phyloP scores from a whole-genome alignment of 2,113 vertebrate genomes.

The Muscicapa adusta region DNA sequence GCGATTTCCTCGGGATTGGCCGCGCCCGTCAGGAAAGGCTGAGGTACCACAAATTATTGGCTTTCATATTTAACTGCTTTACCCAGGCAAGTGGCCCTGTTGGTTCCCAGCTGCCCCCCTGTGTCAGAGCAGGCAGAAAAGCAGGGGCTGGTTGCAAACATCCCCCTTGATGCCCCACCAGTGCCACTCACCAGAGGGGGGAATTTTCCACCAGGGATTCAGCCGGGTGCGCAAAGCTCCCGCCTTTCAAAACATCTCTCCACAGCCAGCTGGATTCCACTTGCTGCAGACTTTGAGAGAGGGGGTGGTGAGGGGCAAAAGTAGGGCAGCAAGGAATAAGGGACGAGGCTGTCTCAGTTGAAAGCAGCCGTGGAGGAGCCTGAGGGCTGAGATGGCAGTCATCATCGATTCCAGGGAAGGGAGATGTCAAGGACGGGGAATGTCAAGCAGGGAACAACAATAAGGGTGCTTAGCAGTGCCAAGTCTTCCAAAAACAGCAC shows the following conservation, averaged over 20 bases:
- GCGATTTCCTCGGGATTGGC: background rate
- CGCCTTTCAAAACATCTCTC: background rate
- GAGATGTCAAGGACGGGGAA: conserved; percentile 59
- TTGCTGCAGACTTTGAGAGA: background rate
- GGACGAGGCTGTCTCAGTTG: background rate
- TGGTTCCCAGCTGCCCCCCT: background rate
- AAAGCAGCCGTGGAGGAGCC: conserved; percentile 54
- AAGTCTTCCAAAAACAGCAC: background rate
- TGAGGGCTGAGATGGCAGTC: conserved; percentile 56
- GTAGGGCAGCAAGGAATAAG: conserved; percentile 47
- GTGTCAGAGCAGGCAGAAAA: background rate
- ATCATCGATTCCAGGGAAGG: conserved; percentile 47
- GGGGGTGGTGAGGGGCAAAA: conserved; percentile 44
- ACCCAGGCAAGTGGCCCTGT: background rate
- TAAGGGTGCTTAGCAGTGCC: background rate
- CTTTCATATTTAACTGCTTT: background rate
- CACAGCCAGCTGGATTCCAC: background rate
- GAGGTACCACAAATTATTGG: background rate
- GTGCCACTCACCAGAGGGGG: rapidly evolving
- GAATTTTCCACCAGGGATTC: conserved; percentile 10
- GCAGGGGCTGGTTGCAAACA: background rate
- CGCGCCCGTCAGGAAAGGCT: background rate
- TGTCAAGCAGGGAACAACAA: conserved; percentile 50
- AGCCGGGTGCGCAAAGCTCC: background rate
- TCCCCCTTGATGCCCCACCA: rapidly evolving